A percentile compares a stretch with the other conserved stretches of the same genome.
Evolutionary conservation across 1,140 invertebrate genomes (phyloP).

Genomic region (Acyrthosiphon pisum): DNA sequence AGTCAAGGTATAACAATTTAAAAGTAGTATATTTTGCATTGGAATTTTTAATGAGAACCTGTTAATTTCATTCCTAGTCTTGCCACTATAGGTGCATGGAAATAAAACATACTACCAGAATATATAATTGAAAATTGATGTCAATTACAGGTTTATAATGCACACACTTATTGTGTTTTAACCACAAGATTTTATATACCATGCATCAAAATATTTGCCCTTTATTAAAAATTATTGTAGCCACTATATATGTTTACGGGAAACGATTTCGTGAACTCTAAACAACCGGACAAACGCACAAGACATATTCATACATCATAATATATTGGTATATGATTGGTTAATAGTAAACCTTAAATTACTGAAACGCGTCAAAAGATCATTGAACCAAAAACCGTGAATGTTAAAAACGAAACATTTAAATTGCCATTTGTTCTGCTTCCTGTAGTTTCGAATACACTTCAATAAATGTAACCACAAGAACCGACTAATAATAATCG

Average conservation of each 20-base stretch:
- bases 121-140: background rate
- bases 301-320: background rate
- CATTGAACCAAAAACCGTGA: conserved; percentile 36
- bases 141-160: background rate
- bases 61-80: background rate
- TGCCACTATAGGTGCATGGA: background rate
- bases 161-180: background rate
- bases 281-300: background rate
- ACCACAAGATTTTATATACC: background rate
- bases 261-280: background rate
- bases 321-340: background rate
- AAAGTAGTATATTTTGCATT: background rate
- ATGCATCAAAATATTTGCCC: background rate
- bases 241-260: background rate
- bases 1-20: background rate
- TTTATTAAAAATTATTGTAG: conserved; percentile 24
- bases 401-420: conserved; percentile 23
- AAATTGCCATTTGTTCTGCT: conserved; percentile 30
- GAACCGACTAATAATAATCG: background rate
- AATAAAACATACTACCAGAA: background rate
- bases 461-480: background rate
- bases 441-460: background rate
- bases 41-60: background rate
- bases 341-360: conserved; percentile 35
- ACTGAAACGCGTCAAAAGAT: background rate